Base-by-base conservation (phyloP, 2,888 invertebrate genomes). In the Athripsodes cinereus region DNA sequence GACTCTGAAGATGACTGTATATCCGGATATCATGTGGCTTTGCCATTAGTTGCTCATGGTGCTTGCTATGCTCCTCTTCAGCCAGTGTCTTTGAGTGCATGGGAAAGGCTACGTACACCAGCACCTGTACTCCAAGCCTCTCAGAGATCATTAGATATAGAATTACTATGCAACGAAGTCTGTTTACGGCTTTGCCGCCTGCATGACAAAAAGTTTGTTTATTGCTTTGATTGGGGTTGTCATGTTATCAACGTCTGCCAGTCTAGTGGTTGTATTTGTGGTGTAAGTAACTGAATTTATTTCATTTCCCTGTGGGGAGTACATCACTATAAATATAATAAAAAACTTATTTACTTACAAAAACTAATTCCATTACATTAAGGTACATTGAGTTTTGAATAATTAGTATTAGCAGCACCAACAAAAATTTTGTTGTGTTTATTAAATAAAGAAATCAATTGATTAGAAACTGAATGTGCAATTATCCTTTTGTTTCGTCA, bases 1-100 rank as follows among this genome's bases (percentile, higher is more conserved):
- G 87, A 87, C 68, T 84, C 86, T 34, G 87, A 87, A 76, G 88
- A 88, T 68, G 88, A 88, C 72, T 81, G 83, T 63, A 81, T 86
- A 63, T 78, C 78, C 0, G 86, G 86, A 8, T 87, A 87, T 72
- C 85, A 86, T 69, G 86, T 85, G 69, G 86, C 88, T 51, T 75
- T 90, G 64, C 88, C 87, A 52, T 78, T 89, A 65, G 81, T 84
- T 56, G 88, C 88, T 2, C 84, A 85, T 69, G 88, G 88, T 57
- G 83, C 86, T 49, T 84, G 84, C 52, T 83, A 83, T 68, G 77
- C 77, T 10, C 81, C 84, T 62, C 80, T 87, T 72, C 85, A 86
- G 69, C 85, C 82, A 70, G 80, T 86, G 46, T 79, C 83, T 59
- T 76, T 74, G 2, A 70, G 68, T 18, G 75, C 75, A 0, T 78